phyloP scores from a whole-genome alignment of 1,140 invertebrate genomes.

The Drosophila auraria region DNA sequence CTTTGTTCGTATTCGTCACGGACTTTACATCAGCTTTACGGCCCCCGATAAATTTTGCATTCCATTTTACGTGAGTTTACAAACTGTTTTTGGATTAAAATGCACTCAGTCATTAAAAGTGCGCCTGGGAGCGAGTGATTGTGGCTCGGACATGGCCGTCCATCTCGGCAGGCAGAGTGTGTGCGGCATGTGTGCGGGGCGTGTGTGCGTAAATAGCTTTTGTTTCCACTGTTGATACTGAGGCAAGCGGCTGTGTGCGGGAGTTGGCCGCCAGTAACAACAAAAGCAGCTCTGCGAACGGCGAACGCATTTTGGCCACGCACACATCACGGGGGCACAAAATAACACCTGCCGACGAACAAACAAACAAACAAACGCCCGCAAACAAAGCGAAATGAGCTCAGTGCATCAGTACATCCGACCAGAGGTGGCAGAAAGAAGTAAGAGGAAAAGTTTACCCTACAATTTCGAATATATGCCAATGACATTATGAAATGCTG shows the following conservation, averaged over 20 bases:
- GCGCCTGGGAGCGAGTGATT: slow-evolving; percentile 74
- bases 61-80: slow-evolving; percentile 77
- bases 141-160: slow-evolving; percentile 43
- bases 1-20: slow-evolving; percentile 6
- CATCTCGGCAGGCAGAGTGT: slow-evolving; percentile 23
- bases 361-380: slow-evolving; percentile 75
- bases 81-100: slow-evolving; percentile 83
- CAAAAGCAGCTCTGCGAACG: slow-evolving; percentile 57
- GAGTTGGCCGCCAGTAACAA: slow-evolving; percentile 49
- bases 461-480: no score
- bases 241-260: slow-evolving; percentile 20
- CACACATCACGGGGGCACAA: slow-evolving; percentile 70
- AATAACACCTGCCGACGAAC: slow-evolving; percentile 81
- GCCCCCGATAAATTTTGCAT: slow-evolving; percentile 53
- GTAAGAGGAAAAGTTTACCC: neutral
- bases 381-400: slow-evolving; percentile 75
- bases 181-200: slow-evolving; percentile 21
- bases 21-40: slow-evolving; percentile 43
- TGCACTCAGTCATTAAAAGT: slow-evolving; percentile 81
- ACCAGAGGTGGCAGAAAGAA: slow-evolving; percentile 23
- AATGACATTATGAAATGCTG: no score
- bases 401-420: slow-evolving; percentile 15
- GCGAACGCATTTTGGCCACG: slow-evolving; percentile 72
- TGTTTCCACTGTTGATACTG: slow-evolving; percentile 56
- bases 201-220: slow-evolving; percentile 76